Conservation (phyloP, 2,113 vertebrate species). For the Rhynchomys soricoides region DNA sequence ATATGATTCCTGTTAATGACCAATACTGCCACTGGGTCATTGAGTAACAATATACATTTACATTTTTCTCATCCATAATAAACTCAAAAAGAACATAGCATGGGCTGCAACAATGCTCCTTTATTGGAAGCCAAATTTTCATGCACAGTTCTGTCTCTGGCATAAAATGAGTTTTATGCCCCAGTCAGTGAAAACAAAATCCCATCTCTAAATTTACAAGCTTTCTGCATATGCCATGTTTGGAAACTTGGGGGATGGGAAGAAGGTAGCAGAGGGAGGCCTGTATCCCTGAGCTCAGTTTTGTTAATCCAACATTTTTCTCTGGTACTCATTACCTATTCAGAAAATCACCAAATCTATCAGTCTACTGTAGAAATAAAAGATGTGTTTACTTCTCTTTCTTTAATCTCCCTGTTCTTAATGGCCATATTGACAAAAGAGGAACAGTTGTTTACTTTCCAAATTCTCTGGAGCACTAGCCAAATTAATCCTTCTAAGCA, state of each 20-base stretch:
- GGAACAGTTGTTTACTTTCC: slow-evolving; percentile 90
- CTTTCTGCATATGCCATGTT: not conserved
- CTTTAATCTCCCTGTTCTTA: slow-evolving; percentile 87
- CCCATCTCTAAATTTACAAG: slow-evolving; percentile 25
- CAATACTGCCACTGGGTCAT: not conserved
- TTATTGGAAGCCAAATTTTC: slow-evolving; percentile 57
- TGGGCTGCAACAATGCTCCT: not conserved
- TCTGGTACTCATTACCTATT: slow-evolving; percentile 79
- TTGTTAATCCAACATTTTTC: slow-evolving; percentile 69
- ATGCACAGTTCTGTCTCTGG: slow-evolving; percentile 20
- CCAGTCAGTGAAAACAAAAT: slow-evolving; percentile 46
- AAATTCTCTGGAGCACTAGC: slow-evolving; percentile 86
- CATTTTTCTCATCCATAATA: slow-evolving; percentile 25
- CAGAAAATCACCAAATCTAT: slow-evolving; percentile 79
- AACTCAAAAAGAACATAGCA: slow-evolving; percentile 41
- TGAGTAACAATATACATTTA: slow-evolving; percentile 29
- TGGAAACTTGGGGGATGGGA: not conserved
- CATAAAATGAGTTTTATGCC: slow-evolving; percentile 42
- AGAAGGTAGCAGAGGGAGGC: not conserved
- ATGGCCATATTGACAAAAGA: slow-evolving; percentile 89
- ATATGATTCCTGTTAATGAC: not conserved
- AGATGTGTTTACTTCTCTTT: slow-evolving; percentile 85
- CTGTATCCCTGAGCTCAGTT: slow-evolving; percentile 73
- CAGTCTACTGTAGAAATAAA: slow-evolving; percentile 84
- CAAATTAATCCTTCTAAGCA: slow-evolving; percentile 89